Conservation (phyloP, 2,888 invertebrate species). For the Ormyrus labotus region DNA sequence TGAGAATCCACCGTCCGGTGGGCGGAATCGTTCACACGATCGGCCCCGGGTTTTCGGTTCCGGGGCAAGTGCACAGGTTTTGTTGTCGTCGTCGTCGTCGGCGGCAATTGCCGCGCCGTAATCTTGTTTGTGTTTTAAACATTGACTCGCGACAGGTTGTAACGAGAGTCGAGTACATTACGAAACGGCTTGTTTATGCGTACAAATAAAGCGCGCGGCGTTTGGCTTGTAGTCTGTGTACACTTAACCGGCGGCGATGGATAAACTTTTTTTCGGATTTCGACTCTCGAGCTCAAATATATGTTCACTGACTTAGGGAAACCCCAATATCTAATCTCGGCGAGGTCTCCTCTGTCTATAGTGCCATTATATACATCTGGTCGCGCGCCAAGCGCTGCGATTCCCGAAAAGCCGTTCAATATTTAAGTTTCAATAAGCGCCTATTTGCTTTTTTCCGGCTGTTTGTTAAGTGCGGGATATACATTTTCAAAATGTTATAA, state of each 20-base stretch:
- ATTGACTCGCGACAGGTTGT: conserved; percentile 9
- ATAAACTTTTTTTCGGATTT: conserved; percentile 27
- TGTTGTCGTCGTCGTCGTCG: conserved; percentile 1
- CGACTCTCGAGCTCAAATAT: conserved; percentile 14
- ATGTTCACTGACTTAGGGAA: conserved; percentile 35
- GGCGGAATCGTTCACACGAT: conserved; percentile 48
- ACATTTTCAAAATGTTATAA: no score
- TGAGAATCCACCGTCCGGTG: conserved; percentile 61
- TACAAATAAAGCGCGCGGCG: no score
- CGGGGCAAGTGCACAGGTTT: no score
- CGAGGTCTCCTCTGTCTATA: not conserved
- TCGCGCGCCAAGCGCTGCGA: not conserved
- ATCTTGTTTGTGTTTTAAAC: conserved; percentile 24
- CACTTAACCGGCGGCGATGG: not conserved
- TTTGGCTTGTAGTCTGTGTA: no score
- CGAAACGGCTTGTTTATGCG: not conserved
- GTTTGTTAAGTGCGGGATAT: no score
- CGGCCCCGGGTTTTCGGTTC: not conserved
- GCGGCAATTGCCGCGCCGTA: conserved; percentile 30
- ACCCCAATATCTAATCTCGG: conserved; percentile 21
- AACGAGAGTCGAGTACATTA: conserved; percentile 20
- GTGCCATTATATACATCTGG: not conserved
- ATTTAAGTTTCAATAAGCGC: no score
- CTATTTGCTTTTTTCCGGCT: no score
- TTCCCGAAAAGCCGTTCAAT: not conserved